Evolutionary conservation across 2,797 vertebrate genomes (phyloP).

Genomic region (Trematomus bernacchii): DNA sequence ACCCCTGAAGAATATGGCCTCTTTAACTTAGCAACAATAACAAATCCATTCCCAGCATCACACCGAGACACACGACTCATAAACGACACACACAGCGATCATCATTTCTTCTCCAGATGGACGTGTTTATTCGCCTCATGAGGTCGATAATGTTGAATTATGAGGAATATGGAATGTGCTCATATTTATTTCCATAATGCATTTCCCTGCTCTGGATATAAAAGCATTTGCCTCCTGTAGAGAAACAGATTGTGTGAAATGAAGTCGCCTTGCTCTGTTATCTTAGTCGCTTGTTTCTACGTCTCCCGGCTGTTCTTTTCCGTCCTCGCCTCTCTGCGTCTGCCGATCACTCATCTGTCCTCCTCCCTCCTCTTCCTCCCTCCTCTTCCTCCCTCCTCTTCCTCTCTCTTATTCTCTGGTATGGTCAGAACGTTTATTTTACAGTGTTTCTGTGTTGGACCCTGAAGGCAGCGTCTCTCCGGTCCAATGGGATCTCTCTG

Average conservation of each 20-base stretch:
- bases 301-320: conserved; percentile 9
- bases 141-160: conserved; percentile 27
- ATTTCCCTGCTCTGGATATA: conserved; percentile 23
- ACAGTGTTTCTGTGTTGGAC: no score
- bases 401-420: background rate
- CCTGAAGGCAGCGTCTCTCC: no score
- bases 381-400: conserved; percentile 1
- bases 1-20: background rate
- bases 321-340: background rate
- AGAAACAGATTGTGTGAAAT: conserved; percentile 58
- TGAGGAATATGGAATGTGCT: conserved; percentile 11
- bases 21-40: no score
- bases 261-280: conserved; percentile 21
- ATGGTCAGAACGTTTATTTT: no score
- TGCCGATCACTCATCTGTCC: conserved; percentile 34
- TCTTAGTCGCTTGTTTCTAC: background rate
- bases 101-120: conserved; percentile 13
- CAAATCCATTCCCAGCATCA: no score
- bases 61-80: no score
- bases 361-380: background rate
- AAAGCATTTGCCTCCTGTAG: conserved; percentile 40
- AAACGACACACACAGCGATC: no score
- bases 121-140: conserved; percentile 23
- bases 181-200: conserved; percentile 50
- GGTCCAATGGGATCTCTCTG: no score